Conservation (phyloP, 2,888 invertebrate species). For the Chrysomela aeneicollis region DNA sequence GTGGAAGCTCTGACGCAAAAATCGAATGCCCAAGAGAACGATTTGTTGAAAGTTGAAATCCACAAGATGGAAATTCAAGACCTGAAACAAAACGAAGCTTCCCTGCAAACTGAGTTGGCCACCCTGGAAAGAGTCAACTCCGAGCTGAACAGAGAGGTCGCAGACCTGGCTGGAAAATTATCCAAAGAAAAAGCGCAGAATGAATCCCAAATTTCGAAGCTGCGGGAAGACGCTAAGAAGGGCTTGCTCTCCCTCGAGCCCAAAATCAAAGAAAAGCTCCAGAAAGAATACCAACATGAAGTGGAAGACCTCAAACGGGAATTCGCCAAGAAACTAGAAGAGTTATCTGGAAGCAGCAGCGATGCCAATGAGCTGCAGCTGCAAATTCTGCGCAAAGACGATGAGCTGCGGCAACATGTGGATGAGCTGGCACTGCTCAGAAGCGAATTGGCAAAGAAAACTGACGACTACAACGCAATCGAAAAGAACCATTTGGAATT, state of each 20-base stretch:
- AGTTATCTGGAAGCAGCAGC: slow-evolving; percentile 44
- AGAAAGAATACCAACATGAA: slow-evolving; percentile 45
- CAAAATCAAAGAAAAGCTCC: slow-evolving; percentile 51
- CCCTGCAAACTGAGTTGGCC: slow-evolving; percentile 21
- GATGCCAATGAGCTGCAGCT: slow-evolving; percentile 61
- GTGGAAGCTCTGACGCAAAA: slow-evolving; percentile 54
- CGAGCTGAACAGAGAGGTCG: slow-evolving; percentile 29
- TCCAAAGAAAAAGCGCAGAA: slow-evolving; percentile 60
- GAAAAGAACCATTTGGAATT: slow-evolving; percentile 55
- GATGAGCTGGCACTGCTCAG: slow-evolving; percentile 42
- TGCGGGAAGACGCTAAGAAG: slow-evolving; percentile 61
- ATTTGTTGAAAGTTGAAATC: slow-evolving; percentile 55
- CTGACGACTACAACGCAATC: slow-evolving; percentile 47
- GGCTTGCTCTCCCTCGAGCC: slow-evolving; percentile 53
- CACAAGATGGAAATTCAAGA: slow-evolving; percentile 51
- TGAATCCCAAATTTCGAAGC: slow-evolving; percentile 62
- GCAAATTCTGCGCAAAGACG: slow-evolving; percentile 63
- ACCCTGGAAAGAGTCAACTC: slow-evolving; percentile 2
- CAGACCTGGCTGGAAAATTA: slow-evolving; percentile 36
- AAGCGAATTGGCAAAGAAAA: slow-evolving; percentile 39
- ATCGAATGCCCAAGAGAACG: slow-evolving; percentile 53
- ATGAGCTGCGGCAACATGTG: slow-evolving; percentile 55
- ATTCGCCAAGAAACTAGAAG: slow-evolving; percentile 50
- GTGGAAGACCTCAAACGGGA: slow-evolving; percentile 46
- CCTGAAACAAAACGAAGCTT: slow-evolving; percentile 29